Percentiles rank a stretch among this genome's conserved stretches.
Conservation (phyloP, 37 sponge, comb jelly and placozoan genomes). For the Cliona cf. orientalis region DNA sequence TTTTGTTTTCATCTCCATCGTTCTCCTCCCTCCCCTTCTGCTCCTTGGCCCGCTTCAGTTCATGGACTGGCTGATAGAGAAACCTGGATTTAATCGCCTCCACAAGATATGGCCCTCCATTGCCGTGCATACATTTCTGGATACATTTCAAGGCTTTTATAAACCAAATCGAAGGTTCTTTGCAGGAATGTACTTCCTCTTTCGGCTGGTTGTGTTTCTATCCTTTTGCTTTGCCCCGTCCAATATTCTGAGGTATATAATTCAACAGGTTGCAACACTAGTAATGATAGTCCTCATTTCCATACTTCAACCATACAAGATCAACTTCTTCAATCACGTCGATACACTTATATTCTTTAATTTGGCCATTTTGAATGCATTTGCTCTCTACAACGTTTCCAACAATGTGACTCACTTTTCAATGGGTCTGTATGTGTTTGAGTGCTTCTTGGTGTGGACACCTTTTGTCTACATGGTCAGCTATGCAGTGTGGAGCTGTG, state of each 20-base stretch:
- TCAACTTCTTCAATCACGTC: not conserved
- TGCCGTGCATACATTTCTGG: not conserved
- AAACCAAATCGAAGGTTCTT: not conserved
- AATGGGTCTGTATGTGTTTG: not conserved
- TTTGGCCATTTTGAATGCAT: not conserved
- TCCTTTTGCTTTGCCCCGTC: not conserved
- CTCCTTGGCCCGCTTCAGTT: not conserved
- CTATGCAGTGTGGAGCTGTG: not conserved
- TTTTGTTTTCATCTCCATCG: not conserved
- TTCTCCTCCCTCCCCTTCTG: not conserved
- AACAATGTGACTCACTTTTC: not conserved
- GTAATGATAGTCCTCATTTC: not conserved
- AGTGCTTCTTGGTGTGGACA: not conserved
- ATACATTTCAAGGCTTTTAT: not conserved
- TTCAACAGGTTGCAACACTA: not conserved
- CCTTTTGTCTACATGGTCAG: not conserved
- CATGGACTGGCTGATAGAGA: not conserved
- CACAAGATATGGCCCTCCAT: not conserved
- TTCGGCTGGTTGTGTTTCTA: not conserved
- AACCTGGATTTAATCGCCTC: not conserved
- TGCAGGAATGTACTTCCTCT: constrained; percentile 1
- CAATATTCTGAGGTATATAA: not conserved
- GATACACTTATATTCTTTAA: not conserved
- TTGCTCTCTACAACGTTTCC: not conserved
- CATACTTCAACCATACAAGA: not conserved